These are phyloP conservation scores for Tetramorium parvispinum DNA, from an alignment of 1,140 invertebrate species.

Conservation along the genomic window DNA sequence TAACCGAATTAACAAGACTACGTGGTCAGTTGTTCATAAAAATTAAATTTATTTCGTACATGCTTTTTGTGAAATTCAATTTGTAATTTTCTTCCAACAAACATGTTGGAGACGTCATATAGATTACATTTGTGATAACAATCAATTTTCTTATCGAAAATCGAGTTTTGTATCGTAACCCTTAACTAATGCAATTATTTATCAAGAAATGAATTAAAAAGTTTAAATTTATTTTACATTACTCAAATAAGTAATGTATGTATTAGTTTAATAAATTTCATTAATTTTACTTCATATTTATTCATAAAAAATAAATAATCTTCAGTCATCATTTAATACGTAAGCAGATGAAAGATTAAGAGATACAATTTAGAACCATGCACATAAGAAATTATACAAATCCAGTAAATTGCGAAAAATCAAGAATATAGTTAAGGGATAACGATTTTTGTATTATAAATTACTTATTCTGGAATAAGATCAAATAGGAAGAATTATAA, in stretches of 20 bases:
- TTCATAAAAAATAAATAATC: conserved; percentile 1
- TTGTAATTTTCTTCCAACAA: neutral
- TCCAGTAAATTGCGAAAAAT: neutral
- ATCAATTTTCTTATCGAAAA: neutral
- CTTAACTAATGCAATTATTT: conserved; percentile 2
- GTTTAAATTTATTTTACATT: conserved; percentile 19
- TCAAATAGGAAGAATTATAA: conserved; percentile 9
- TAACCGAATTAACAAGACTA: neutral
- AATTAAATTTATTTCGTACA: conserved; percentile 56
- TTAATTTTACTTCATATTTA: neutral
- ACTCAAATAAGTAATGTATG: neutral
- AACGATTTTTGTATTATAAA: neutral
- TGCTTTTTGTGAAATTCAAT: conserved; percentile 28
- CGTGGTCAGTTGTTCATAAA: conserved; percentile 32
- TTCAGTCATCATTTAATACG: neutral
- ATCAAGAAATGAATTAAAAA: neutral
- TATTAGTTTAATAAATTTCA: neutral
- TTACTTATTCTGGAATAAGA: neutral
- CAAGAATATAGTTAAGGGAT: neutral
- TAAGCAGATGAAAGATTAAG: neutral
- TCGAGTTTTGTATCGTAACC: neutral
- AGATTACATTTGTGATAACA: conserved; percentile 17
- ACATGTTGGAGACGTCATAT: neutral
- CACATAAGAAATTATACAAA: neutral
- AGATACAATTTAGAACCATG: neutral